Base-by-base conservation (phyloP, 2,888 invertebrate species). In the Encarsia formosa region DNA sequence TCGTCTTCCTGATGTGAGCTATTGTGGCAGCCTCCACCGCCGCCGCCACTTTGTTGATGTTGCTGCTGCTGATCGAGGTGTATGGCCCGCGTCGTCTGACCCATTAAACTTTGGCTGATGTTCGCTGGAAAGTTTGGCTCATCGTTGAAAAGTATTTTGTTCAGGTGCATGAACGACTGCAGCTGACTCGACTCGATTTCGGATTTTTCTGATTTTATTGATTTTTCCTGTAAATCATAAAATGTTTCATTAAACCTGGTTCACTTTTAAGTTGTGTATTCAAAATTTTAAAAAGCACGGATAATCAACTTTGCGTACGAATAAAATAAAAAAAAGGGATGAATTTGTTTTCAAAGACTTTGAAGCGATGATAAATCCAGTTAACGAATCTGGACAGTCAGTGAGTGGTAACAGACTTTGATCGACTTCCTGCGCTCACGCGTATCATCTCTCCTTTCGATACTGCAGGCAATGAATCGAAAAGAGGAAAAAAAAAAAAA, bases 1-100 rank as follows among this genome's bases (percentile, higher is more conserved):
- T 82, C 82, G 66, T 56, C 56, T 65, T 65, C 15, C 59, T 60
- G 54, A 59, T 52, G 39, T 67, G 61, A 70, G 69, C 51, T 65
- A 67, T 54, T 69, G 65, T 51, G 69, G 68, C 50, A 69, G 70
- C 64, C 22, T 22, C 18, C 11, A 1, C n/a, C 31, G 5, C 35
- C 8, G 15, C 22, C 15, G 26, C 26, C 16, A 13, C 6, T 29
- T 5, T 42, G 37, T 6, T 45, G 35, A 6, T 39, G 41, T 37
- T 44, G 43, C 16, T 29, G 29, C 15, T 46, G 37, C 31, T 46
- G 39, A 15, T 13, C 13, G 16, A n/a, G 34, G 16, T 11, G 34
- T 34, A 2, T 20, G 20, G 37, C 5, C 20, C 16, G 32, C 18
- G 13, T 11, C 6, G 70, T 69, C 66, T 71, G 61, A 58, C 16